Conservation (phyloP, 2,888 invertebrate species). For the Thalpophila matura region DNA sequence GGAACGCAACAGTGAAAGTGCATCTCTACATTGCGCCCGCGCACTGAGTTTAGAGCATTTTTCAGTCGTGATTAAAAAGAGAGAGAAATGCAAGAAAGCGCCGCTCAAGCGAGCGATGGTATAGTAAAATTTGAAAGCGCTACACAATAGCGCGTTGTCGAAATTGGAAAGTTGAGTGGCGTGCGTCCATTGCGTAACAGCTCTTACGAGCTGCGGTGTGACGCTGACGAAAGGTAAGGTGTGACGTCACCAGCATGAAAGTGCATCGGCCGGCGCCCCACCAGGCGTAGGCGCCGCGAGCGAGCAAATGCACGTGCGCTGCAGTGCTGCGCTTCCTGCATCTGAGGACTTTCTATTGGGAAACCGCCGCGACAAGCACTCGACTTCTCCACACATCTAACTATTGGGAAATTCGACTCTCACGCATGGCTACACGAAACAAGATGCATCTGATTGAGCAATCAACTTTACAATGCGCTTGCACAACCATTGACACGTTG, state of each 20-base stretch:
- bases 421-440: conserved; percentile 79
- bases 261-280: conserved; percentile 88
- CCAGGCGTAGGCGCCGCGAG: conserved; percentile 67
- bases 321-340: conserved; percentile 84
- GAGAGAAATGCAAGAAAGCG: conserved; percentile 89
- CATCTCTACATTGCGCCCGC: conserved; percentile 80
- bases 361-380: conserved; percentile 77
- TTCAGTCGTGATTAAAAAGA: conserved; percentile 85
- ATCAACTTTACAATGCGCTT: conserved; percentile 80
- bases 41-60: conserved; percentile 86
- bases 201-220: conserved; percentile 87
- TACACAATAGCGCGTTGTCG: conserved; percentile 90
- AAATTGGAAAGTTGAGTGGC: conserved; percentile 90
- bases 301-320: conserved; percentile 73
- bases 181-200: conserved; percentile 88
- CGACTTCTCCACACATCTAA: conserved; percentile 75
- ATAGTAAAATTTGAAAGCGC: conserved; percentile 90
- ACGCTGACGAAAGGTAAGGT: conserved; percentile 88
- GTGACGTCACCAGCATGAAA: conserved; percentile 89
- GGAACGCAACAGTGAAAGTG: conserved; percentile 86
- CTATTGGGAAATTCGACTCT: conserved; percentile 86
- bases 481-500: conserved; percentile 77
- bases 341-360: conserved; percentile 89
- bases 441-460: conserved; percentile 88
- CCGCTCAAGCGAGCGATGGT: conserved; percentile 82